Evolutionary conservation across 2,888 invertebrate species (phyloP), one percentile per base, ranked within the genome.

Genomic region (Drosophila kanekoi): DNA sequence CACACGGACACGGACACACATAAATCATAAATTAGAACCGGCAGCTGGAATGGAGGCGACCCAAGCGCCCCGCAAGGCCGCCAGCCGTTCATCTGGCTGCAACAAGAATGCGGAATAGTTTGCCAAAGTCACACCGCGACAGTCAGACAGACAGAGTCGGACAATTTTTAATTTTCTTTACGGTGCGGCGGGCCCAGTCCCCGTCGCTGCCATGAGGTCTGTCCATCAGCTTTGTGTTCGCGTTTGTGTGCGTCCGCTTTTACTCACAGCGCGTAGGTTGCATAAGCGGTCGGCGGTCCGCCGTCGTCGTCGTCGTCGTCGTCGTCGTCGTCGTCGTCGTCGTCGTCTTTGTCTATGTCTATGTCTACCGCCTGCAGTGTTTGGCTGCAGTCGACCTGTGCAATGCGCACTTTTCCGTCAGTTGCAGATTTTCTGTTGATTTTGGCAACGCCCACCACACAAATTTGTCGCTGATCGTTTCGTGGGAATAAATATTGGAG

Each of bases 11-110:
- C 62, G 28, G 28, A 48, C 52, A 44, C 13, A 63, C 72, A 87
- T 83, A 83, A 83, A 87, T 83, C 82, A 87, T 83, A 83, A 81
- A 87, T 87, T 85, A 73, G 72, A 76, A 70, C 59, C 88, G 65
- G 73, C 86, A 87, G 87, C 82, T 73, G 85, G 54, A 69, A 59
- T 63, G 48, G 58, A 69, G 70, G 57, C 59, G 47, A 67, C 54
- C 64, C 64, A 44, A 63, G 48, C 45, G 60, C 51, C 71, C 79
- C 79, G 72, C 68, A 59, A 67, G 76, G 69, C 75, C 48, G 64
- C n/a, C 14, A 63, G 43, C 57, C 35, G 41, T 51, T 45, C 63
- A 52, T 52, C 72, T 23, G 33, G 40, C 59, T 51, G 49, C 43
- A 45, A 84, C 40, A 87, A 79, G 88, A 85, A 87, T 83, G 86